Evolutionary conservation across 2,888 invertebrate genomes (phyloP).

Genomic region (Cheilosia vernalis): DNA sequence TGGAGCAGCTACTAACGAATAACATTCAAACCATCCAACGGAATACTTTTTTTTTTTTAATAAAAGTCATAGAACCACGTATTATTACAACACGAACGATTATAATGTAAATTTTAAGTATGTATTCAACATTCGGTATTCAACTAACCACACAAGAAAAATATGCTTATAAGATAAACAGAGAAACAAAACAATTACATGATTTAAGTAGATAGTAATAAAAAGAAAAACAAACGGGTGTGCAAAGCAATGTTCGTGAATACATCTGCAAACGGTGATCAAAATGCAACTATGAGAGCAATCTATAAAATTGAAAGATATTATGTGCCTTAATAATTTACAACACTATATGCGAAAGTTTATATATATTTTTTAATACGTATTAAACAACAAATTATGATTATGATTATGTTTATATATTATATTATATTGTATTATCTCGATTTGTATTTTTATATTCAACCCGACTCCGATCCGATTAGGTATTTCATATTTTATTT

Average conservation of each 20-base stretch:
- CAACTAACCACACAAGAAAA: not conserved
- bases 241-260: constrained; percentile 31
- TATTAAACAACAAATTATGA: constrained; percentile 40
- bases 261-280: constrained; percentile 55
- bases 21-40: constrained; percentile 26
- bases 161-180: constrained; percentile 53
- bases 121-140: constrained; percentile 35
- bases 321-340: constrained; percentile 74
- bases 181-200: constrained; percentile 9
- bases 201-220: constrained; percentile 11
- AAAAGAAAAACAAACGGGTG: constrained; percentile 9
- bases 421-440: constrained; percentile 30
- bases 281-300: constrained; percentile 68
- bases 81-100: not conserved
- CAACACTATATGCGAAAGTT: constrained; percentile 32
- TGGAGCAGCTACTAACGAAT: constrained; percentile 29
- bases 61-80: constrained; percentile 5
- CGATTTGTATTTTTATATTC: constrained; percentile 19
- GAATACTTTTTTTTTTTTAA: constrained; percentile 12
- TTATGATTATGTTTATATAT: constrained; percentile 57
- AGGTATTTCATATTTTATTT: constrained; percentile 19
- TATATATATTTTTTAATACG: constrained; percentile 49
- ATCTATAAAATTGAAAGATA: constrained; percentile 71
- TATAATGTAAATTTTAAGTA: constrained; percentile 30
- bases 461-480: constrained; percentile 50